Conservation (phyloP, 2,888 invertebrate species). For the Neocrepidodera transversa region DNA sequence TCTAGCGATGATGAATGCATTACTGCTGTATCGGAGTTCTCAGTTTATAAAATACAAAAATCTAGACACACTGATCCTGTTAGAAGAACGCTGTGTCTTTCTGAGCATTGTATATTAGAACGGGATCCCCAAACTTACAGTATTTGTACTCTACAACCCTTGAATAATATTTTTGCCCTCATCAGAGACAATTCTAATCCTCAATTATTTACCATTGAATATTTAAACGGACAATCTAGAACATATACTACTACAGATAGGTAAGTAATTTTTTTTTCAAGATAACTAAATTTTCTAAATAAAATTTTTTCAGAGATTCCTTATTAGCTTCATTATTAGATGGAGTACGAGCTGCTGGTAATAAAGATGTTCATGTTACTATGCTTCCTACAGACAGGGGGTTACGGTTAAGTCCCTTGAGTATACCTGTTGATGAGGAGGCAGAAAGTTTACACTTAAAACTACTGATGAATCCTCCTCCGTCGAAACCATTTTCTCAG, state of each 20-base stretch:
- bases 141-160: slow-evolving; percentile 84
- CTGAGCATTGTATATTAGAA: slow-evolving; percentile 94
- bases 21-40: slow-evolving; percentile 96
- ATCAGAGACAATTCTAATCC: slow-evolving; percentile 90
- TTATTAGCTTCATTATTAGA: slow-evolving; percentile 94
- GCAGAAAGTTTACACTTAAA: slow-evolving; percentile 91
- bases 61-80: slow-evolving; percentile 84
- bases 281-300: too few relatives aligned
- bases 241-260: slow-evolving; percentile 92
- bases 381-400: slow-evolving; percentile 86
- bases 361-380: slow-evolving; percentile 93
- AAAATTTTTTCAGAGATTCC: slow-evolving; percentile 77
- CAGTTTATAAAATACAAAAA: slow-evolving; percentile 89
- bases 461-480: slow-evolving; percentile 73
- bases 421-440: slow-evolving; percentile 93
- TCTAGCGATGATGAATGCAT: slow-evolving; percentile 90
- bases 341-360: slow-evolving; percentile 95
- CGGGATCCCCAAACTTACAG: slow-evolving; percentile 97
- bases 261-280: slow-evolving; percentile 59
- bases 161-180: slow-evolving; percentile 88
- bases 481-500: slow-evolving; percentile 73
- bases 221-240: slow-evolving; percentile 87
- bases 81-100: slow-evolving; percentile 88
- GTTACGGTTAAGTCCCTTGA: slow-evolving; percentile 87
- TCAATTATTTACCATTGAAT: slow-evolving; percentile 93